These are phyloP conservation scores for Mormyrus iriodes DNA, from an alignment of 2,113 vertebrate species.

Conservation along the genomic window DNA sequence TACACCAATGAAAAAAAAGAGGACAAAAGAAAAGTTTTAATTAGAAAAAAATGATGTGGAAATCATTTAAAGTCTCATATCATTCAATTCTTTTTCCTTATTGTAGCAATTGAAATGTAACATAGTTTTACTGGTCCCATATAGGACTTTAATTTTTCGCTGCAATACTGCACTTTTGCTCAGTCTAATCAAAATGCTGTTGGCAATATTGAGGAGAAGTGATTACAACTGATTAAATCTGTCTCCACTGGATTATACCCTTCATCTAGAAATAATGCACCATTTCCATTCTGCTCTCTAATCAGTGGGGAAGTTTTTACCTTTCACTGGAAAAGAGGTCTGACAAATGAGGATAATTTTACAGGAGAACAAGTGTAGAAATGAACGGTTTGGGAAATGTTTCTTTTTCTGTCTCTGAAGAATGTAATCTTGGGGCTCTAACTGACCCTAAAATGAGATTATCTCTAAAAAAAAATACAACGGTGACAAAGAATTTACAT, in stretches of 20 bases:
- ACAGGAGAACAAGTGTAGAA: conserved; percentile 19
- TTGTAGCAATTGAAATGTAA: background rate
- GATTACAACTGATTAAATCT: conserved; percentile 47
- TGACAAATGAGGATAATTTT: conserved; percentile 36
- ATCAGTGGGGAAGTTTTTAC: conserved; percentile 35
- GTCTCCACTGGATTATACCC: conserved; percentile 31
- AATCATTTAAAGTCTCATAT: conserved; percentile 5
- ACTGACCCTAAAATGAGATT: background rate
- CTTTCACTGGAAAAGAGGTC: conserved; percentile 32
- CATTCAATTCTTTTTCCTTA: background rate
- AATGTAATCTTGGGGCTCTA: conserved; percentile 11
- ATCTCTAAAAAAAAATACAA: conserved; percentile 1
- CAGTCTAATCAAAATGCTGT: conserved; percentile 29
- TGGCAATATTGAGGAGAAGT: conserved; percentile 38
- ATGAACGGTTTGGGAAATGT: conserved; percentile 21
- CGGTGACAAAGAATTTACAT: background rate
- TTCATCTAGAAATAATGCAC: conserved; percentile 41
- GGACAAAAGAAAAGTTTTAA: background rate
- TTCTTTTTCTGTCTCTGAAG: conserved; percentile 24
- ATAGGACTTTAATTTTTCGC: conserved; percentile 38
- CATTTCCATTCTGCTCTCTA: conserved; percentile 39
- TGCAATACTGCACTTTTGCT: conserved; percentile 39
- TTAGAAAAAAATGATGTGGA: background rate
- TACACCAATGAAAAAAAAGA: background rate
- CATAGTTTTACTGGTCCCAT: conserved; percentile 24